Percentiles rank a stretch among this genome's conserved stretches.
Evolutionary conservation across 2,113 vertebrate genomes (phyloP).

Genomic region (Phrynocephalus versicolor): DNA sequence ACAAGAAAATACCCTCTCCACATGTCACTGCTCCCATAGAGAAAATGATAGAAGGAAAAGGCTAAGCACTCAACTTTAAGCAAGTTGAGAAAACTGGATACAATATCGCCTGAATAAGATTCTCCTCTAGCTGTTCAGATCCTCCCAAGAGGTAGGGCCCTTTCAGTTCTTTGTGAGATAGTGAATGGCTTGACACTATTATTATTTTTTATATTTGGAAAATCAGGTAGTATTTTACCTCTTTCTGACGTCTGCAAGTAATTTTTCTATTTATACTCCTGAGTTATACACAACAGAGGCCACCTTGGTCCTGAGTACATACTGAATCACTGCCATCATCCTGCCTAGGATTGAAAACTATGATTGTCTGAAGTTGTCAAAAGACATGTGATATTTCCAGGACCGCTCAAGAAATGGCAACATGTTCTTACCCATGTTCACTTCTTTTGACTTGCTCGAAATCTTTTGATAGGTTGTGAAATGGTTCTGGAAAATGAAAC

Average conservation of each 20-base stretch:
- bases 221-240: not conserved
- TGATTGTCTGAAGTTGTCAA: not conserved
- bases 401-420: not conserved
- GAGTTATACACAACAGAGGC: not conserved
- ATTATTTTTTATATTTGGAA: no score
- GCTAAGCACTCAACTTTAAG: no score
- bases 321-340: not conserved
- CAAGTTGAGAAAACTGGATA: no score
- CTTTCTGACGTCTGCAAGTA: not conserved
- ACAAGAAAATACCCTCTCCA: no score
- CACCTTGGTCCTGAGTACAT: not conserved
- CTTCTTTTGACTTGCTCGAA: not conserved
- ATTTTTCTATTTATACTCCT: not conserved
- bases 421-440: not conserved
- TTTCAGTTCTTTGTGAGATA: not conserved
- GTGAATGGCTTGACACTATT: not conserved
- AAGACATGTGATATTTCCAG: not conserved
- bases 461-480: not conserved
- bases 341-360: not conserved
- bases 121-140: not conserved
- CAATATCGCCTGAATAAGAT: no score
- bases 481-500: not conserved
- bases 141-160: not conserved
- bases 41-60: no score
- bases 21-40: no score